Evolutionary conservation across 2,113 vertebrate genomes (phyloP).

Genomic region (Egretta garzetta): DNA sequence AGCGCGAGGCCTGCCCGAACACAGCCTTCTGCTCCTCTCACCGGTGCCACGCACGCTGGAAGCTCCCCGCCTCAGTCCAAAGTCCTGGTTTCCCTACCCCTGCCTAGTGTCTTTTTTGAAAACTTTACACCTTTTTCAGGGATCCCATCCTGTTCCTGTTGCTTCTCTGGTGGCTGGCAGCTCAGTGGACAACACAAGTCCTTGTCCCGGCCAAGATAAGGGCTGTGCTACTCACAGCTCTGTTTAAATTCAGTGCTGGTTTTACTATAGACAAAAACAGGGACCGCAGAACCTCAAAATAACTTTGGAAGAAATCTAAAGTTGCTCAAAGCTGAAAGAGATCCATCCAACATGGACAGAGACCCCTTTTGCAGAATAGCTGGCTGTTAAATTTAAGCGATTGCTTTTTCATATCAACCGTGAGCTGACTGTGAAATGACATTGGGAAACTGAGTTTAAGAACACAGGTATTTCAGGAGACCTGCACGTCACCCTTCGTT

Average conservation of each 20-base stretch:
- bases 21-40: background rate
- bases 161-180: background rate
- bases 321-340: background rate
- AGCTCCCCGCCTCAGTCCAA: background rate
- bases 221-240: background rate
- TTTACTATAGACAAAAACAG: background rate
- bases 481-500: background rate
- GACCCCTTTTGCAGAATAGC: background rate
- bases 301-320: background rate
- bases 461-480: background rate
- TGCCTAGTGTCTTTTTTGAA: background rate
- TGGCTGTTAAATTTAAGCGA: background rate
- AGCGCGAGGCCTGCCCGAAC: background rate
- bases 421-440: background rate
- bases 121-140: background rate
- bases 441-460: background rate
- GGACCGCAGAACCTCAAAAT: background rate
- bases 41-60: background rate
- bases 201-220: background rate
- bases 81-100: background rate
- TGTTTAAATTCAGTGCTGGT: background rate
- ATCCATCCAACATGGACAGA: background rate
- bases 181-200: rapidly evolving
- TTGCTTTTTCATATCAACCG: background rate
- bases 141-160: rapidly evolving